Percentiles rank a stretch among this genome's conserved stretches.
These are phyloP conservation scores for Syngnathus floridae DNA, from an alignment of 2,113 vertebrate genomes.

Conservation along the genomic window DNA sequence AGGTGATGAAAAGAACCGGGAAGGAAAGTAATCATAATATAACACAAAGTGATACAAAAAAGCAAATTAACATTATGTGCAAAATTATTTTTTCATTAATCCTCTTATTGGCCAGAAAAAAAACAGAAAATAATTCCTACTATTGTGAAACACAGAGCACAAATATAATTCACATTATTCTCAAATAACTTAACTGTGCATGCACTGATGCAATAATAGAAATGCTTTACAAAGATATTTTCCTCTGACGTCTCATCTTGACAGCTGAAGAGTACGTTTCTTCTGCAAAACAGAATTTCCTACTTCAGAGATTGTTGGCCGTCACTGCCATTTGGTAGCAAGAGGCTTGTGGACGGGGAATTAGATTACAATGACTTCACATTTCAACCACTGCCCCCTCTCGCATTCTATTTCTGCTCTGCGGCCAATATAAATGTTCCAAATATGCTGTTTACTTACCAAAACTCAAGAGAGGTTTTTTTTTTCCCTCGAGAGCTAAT, in stretches of 20 bases:
- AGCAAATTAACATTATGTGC: conserved; percentile 65
- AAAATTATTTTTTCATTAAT: conserved; percentile 61
- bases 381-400: conserved; percentile 32
- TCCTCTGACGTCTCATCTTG: conserved; percentile 32
- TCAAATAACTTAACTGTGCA: conserved; percentile 74
- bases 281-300: conserved; percentile 35
- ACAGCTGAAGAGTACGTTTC: conserved; percentile 41
- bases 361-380: conserved; percentile 46
- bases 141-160: conserved; percentile 73
- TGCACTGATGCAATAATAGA: conserved; percentile 72
- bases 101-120: conserved; percentile 62
- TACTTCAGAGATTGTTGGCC: conserved; percentile 22
- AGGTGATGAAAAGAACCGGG: conserved; percentile 40
- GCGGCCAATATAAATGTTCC: conserved; percentile 49
- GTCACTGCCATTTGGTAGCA: conserved; percentile 21
- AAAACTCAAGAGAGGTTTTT: conserved; percentile 19
- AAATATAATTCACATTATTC: conserved; percentile 72
- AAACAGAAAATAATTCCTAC: conserved; percentile 62
- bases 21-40: conserved; percentile 34
- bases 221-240: conserved; percentile 72
- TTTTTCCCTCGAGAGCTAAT: conserved; percentile 11
- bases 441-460: conserved; percentile 42
- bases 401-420: conserved; percentile 18
- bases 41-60: conserved; percentile 52
- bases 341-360: conserved; percentile 48